These are phyloP conservation scores for Heliconius hermathena DNA, from an alignment of 1,140 invertebrate species.

Conservation along the genomic window DNA sequence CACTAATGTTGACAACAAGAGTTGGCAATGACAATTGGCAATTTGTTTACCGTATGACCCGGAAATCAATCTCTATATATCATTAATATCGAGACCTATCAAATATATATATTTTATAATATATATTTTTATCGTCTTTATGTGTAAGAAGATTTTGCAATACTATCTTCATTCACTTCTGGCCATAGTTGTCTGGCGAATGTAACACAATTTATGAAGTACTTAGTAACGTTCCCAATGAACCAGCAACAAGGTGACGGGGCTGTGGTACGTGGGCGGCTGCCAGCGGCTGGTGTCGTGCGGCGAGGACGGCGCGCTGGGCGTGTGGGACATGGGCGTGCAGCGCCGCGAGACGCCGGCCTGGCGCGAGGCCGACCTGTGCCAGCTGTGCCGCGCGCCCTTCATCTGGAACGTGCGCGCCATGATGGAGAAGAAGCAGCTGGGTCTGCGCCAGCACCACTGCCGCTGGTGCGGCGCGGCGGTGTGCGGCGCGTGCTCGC, in stretches of 20 bases:
- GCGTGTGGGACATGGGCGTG: conserved; percentile 95
- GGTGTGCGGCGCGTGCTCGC: conserved; percentile 96
- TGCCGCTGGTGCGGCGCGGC: conserved; percentile 96
- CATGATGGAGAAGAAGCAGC: conserved; percentile 98
- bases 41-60: no score
- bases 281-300: conserved; percentile 94
- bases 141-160: no score
- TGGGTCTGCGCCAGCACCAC: conserved; percentile 94
- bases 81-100: no score
- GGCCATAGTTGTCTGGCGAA: no score
- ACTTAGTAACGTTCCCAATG: neutral
- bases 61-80: no score
- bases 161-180: no score
- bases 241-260: conserved; percentile 89
- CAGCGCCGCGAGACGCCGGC: conserved; percentile 95
- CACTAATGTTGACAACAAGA: no score
- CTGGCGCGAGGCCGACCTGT: conserved; percentile 96
- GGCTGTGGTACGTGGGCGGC: conserved; percentile 90
- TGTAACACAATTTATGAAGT: no score
- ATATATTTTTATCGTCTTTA: no score
- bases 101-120: no score
- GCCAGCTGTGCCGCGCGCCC: conserved; percentile 95
- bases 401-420: conserved; percentile 99
- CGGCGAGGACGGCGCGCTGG: conserved; percentile 95
- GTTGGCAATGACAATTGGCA: no score